phyloP scores from a whole-genome alignment of 2,113 vertebrate species.

The Puffinus mauretanicus region DNA sequence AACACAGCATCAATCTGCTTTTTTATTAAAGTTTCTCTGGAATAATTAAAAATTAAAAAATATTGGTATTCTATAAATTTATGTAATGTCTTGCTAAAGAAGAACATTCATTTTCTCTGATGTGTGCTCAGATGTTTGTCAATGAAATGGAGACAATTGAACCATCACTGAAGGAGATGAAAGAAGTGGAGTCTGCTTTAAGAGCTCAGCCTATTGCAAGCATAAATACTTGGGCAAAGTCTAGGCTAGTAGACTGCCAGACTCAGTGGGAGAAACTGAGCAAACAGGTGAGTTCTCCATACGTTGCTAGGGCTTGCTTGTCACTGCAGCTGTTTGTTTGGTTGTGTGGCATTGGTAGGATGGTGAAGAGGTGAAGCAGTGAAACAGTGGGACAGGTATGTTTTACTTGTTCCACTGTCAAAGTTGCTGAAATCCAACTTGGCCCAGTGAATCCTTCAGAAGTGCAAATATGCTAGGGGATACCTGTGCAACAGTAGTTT shows the following conservation, averaged over 20 bases:
- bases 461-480: background rate
- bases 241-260: slow-evolving; percentile 75
- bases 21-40: background rate
- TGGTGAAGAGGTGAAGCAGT: background rate
- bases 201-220: slow-evolving; percentile 73
- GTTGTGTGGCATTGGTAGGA: background rate
- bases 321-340: background rate
- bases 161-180: slow-evolving; percentile 85
- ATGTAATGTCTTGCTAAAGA: background rate
- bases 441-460: background rate
- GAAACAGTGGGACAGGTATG: background rate
- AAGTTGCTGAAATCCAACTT: background rate
- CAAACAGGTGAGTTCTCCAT: slow-evolving; percentile 81
- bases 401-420: background rate
- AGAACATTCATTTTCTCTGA: background rate
- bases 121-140: slow-evolving; percentile 75
- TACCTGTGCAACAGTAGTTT: background rate
- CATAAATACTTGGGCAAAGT: slow-evolving; percentile 81
- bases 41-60: background rate
- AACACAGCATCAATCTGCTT: background rate
- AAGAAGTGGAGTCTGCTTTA: slow-evolving; percentile 80
- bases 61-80: background rate
- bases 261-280: slow-evolving; percentile 82
- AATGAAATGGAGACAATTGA: slow-evolving; percentile 82
- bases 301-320: background rate